A percentile compares a stretch with the other conserved stretches of the same genome.
Evolutionary conservation across 2,888 invertebrate genomes (phyloP).

Genomic region (Tinea semifulvella): DNA sequence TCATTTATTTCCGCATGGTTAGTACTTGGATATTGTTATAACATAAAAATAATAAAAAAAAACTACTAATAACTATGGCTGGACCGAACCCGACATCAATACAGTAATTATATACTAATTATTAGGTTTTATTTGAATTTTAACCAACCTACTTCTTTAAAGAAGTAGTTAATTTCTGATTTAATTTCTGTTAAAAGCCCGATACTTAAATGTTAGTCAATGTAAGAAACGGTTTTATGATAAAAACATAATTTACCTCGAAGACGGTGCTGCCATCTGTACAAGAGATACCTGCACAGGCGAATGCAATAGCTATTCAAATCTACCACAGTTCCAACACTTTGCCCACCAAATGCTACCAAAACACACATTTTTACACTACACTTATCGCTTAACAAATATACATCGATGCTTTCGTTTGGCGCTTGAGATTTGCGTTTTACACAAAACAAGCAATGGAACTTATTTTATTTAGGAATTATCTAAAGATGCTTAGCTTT

Average conservation of each 20-base stretch:
- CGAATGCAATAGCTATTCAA: slow-evolving; percentile 12
- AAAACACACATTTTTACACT: slow-evolving; percentile 11
- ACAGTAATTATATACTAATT: no score
- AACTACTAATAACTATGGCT: no score
- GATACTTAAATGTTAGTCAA: no score
- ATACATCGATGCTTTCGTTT: neutral
- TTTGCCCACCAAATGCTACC: slow-evolving; percentile 12
- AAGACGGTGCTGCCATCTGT: slow-evolving; percentile 6
- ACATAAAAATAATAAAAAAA: no score
- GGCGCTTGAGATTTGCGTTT: neutral
- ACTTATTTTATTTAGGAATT: slow-evolving; percentile 24
- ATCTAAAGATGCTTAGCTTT: no score
- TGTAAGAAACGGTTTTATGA: slow-evolving; percentile 3
- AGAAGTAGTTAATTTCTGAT: no score
- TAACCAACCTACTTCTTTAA: no score
- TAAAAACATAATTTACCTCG: slow-evolving; percentile 7
- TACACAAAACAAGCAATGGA: slow-evolving; percentile 4
- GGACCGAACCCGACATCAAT: no score
- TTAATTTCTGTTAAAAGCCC: no score
- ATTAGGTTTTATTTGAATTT: no score
- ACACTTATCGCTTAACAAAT: neutral
- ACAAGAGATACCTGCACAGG: slow-evolving; percentile 3
- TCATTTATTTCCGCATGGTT: no score
- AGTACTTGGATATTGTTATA: no score
- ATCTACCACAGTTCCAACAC: slow-evolving; percentile 13